phyloP scores from a whole-genome alignment of 1,140 invertebrate species.

The Lanistes nyassanus region DNA sequence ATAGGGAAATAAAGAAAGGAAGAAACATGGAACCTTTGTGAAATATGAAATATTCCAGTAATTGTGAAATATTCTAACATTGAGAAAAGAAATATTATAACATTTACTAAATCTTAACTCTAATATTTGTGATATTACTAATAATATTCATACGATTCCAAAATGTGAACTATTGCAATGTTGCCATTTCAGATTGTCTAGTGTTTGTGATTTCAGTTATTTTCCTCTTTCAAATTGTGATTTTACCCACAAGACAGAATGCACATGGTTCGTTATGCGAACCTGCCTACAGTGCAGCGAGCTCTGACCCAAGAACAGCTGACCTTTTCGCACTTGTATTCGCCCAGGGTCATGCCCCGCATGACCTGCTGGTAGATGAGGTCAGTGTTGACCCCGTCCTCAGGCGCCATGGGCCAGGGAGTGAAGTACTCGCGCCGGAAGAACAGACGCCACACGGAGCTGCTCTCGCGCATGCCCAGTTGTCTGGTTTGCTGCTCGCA shows the following conservation, averaged over 20 bases:
- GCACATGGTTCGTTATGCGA: not conserved
- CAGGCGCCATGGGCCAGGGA: constrained; percentile 53
- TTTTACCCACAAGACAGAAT: not conserved
- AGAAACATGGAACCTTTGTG: too few species aligned
- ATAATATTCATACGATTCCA: too few species aligned
- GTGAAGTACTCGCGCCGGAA: constrained; percentile 62
- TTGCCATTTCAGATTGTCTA: too few species aligned
- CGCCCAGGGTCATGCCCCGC: constrained; percentile 53
- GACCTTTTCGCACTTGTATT: constrained; percentile 58
- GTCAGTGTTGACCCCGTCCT: constrained; percentile 49
- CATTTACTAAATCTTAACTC: too few species aligned
- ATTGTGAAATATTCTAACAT: too few species aligned
- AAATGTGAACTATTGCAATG: too few species aligned
- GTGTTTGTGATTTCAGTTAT: not conserved
- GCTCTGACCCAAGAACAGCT: not conserved
- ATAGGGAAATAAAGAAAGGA: too few species aligned
- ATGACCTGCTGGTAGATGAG: constrained; percentile 61
- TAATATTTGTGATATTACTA: too few species aligned
- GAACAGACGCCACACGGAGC: constrained; percentile 58
- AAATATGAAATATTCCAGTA: too few species aligned
- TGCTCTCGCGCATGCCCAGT: constrained; percentile 56
- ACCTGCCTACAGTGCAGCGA: not conserved
- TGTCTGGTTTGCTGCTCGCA: constrained; percentile 59
- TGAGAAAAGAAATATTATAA: too few species aligned
- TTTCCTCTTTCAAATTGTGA: not conserved